Conservation (phyloP, 2,113 vertebrate species). For the Alces alces region DNA sequence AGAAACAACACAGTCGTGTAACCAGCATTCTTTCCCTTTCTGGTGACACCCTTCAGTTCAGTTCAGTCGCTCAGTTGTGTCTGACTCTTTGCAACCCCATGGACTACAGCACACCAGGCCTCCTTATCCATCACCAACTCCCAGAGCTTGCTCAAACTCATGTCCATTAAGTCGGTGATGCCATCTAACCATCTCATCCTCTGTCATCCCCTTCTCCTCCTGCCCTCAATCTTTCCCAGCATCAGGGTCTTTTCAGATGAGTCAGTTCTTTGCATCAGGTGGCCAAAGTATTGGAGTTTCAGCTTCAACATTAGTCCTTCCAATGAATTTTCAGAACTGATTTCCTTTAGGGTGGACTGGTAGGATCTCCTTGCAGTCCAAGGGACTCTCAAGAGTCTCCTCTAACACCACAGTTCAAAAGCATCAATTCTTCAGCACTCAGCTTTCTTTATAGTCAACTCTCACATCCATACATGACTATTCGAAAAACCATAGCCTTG, state of each 20-base stretch:
- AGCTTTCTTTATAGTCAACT: background rate
- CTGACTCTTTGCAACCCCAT: background rate
- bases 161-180: background rate
- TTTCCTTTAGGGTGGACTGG: background rate
- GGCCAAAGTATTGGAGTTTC: background rate
- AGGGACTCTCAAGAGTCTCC: background rate
- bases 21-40: background rate
- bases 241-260: background rate
- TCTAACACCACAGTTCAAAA: background rate
- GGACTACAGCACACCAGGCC: background rate
- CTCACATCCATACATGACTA: background rate
- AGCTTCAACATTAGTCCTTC: background rate
- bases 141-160: background rate
- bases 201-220: background rate
- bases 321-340: background rate
- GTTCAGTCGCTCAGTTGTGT: background rate
- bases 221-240: background rate
- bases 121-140: background rate
- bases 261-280: background rate
- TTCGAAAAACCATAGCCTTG: background rate
- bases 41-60: background rate
- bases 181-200: background rate
- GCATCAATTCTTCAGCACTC: background rate
- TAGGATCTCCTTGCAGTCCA: background rate
- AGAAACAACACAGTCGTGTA: background rate